Evolutionary conservation across 2,888 invertebrate species (phyloP).

Genomic region (Bursaphelenchus okinawaensis): DNA sequence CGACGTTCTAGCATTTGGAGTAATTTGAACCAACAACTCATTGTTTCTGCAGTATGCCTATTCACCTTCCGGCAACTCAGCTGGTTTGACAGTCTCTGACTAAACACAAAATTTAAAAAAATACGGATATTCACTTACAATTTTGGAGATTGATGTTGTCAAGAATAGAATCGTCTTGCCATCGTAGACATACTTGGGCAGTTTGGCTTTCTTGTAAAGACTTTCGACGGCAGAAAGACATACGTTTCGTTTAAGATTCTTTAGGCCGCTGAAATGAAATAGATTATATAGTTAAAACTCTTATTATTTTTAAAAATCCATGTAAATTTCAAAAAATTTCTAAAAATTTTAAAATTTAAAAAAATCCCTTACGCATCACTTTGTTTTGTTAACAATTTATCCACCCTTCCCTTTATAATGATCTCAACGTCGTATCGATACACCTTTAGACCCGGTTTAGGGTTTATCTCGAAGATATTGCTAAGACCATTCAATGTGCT

Average conservation of each 20-base stretch:
- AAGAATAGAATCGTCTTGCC: neutral
- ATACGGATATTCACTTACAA: neutral
- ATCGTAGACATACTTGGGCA: neutral
- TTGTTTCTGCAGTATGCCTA: neutral
- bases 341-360: too few relatives aligned
- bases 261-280: neutral
- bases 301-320: too few relatives aligned
- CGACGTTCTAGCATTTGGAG: neutral
- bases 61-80: neutral
- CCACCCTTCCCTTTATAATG: too few relatives aligned
- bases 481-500: too few relatives aligned
- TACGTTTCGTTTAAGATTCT: neutral
- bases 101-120: neutral
- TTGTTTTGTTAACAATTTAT: too few relatives aligned
- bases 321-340: too few relatives aligned
- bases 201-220: neutral
- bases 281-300: neutral
- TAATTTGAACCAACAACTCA: neutral
- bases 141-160: neutral
- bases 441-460: constrained; percentile 16
- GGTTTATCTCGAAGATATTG: constrained; percentile 19
- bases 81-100: neutral
- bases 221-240: neutral
- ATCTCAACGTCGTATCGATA: constrained; percentile 26
- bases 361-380: too few relatives aligned